Base-by-base conservation (phyloP, 2,113 vertebrate genomes). In the Pelecanus crispus region DNA sequence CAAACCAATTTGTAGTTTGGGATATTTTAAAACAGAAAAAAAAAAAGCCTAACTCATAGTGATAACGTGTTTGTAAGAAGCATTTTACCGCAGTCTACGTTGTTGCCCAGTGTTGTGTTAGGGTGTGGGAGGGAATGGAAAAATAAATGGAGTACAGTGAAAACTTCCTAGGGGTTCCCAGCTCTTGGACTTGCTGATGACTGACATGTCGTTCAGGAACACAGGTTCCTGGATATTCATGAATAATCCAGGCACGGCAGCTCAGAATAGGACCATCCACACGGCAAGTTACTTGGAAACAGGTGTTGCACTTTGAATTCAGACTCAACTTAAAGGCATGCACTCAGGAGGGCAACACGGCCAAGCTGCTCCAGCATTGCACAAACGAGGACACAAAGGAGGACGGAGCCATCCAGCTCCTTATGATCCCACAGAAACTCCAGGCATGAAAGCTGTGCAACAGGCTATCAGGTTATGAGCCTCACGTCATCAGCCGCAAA, bases 261-360 rank as follows among this genome's bases (percentile, higher is more conserved):
- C 1, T 7, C 32, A 52, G 71, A 79, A 85, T 6, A 71, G 82
- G 15, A 53, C 31, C 2, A 2, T 31, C 59, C 31, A 29, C 31
- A 4, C 36, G 18, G 44, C 1, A 7, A 49, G 66, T 53, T 62
- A 42, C 42, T 80, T 2, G 0, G 70, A 34, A 74, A 42, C 25
- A 44, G 29, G 36, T 31, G 25, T 3, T 66, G 32, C 47, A 8
- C 29, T 59, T 10, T 13, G 83, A 63, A 55, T 65, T 72, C 62
- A 52, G 47, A 32, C 71, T 20, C 32, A 53, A 4, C 15, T 4
- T 3, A 50, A 65, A 81, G 85, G 40, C 38, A 13, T 0, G 2
- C 2, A 1, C 29, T 40, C 8, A 5, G 78, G 65, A 89, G 65
- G 25, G 42, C 68, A 49, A 9, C 10, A 9, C 0, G 0, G 50